Evolutionary conservation across 1,140 invertebrate species (phyloP).

Genomic region (Caenorhabditis brenneri): DNA sequence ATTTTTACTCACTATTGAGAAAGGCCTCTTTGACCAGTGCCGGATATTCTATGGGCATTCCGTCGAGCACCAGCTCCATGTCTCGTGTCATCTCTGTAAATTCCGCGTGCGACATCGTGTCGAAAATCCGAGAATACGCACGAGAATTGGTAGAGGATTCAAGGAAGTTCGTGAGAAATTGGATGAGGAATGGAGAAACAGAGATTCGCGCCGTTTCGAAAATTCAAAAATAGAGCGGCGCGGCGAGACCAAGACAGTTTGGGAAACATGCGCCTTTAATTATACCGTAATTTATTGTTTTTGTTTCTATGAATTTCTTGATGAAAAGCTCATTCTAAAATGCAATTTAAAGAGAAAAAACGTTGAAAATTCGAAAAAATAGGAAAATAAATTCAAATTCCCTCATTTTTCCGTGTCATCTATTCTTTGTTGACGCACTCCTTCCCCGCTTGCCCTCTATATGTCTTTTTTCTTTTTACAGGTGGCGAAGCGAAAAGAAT

Average conservation of each 20-base stretch:
- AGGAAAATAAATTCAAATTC: constrained; percentile 34
- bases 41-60: neutral
- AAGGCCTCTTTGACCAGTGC: constrained; percentile 1
- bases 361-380: too few species aligned
- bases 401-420: neutral
- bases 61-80: neutral
- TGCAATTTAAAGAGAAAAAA: neutral
- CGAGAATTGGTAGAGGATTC: neutral
- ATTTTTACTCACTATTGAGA: neutral
- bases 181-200: neutral
- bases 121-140: neutral
- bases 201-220: neutral
- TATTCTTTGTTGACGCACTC: neutral
- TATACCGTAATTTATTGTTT: neutral
- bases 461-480: neutral
- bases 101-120: neutral
- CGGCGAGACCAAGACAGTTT: neutral
- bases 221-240: neutral
- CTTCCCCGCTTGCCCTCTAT: neutral
- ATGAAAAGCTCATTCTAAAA: neutral
- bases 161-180: neutral
- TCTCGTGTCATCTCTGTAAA: neutral
- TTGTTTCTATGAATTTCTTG: neutral
- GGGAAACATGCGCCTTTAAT: neutral
- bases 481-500: neutral